Percentiles rank a stretch among this genome's conserved stretches.
These are phyloP conservation scores for Thamnophis elegans DNA, from an alignment of 2,797 vertebrate species.

Conservation along the genomic window DNA sequence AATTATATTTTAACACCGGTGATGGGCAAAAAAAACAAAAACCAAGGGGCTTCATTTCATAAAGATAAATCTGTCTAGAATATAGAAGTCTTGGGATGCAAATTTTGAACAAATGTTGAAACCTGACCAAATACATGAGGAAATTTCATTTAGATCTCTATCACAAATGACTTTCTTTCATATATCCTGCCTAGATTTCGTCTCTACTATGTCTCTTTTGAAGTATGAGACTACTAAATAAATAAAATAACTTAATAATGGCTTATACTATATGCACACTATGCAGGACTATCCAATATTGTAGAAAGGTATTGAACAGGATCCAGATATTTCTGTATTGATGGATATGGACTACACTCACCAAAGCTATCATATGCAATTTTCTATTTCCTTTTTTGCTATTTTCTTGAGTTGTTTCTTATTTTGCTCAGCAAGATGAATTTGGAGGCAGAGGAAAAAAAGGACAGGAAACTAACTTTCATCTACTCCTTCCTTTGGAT, in stretches of 20 bases:
- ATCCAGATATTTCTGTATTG: not conserved
- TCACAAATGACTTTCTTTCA: not conserved
- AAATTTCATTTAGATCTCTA: not conserved
- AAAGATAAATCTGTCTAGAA: not conserved
- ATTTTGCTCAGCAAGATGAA: not conserved
- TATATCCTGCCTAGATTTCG: not conserved
- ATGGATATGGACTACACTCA: not conserved
- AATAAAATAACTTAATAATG: not conserved
- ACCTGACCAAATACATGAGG: not conserved
- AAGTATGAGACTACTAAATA: not conserved
- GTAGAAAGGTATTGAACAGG: not conserved
- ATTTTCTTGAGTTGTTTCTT: not conserved
- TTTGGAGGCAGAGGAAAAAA: not conserved
- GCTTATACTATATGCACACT: not conserved
- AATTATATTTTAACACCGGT: not conserved
- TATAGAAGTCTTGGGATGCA: not conserved
- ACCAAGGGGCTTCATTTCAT: not conserved
- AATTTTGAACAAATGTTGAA: not conserved
- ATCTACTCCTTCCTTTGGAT: not conserved
- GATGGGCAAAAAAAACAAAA: not conserved
- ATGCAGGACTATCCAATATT: not conserved
- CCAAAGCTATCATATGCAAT: not conserved
- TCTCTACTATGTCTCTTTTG: not conserved
- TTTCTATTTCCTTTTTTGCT: not conserved
- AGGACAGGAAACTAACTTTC: not conserved